phyloP scores from a whole-genome alignment of 1,140 invertebrate species.

The Cylas formicarius region DNA sequence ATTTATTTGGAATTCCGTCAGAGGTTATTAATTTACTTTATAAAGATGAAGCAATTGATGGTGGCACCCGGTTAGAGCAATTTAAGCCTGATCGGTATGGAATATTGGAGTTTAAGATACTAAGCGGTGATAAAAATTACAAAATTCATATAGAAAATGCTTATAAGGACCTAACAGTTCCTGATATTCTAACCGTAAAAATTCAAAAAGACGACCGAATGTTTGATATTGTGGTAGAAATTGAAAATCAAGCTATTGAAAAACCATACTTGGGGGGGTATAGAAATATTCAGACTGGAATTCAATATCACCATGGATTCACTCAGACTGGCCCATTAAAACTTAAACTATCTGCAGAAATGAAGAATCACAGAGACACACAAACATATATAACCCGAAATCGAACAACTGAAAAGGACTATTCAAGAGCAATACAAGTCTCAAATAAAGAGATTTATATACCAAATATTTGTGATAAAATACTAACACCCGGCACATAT shows the following conservation, averaged over 20 bases:
- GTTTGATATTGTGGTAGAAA: conserved; percentile 51
- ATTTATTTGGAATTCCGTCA: conserved; percentile 9
- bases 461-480: conserved; percentile 49
- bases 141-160: conserved; percentile 29
- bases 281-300: conserved; percentile 48
- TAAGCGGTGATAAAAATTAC: conserved; percentile 23
- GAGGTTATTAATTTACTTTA: conserved; percentile 13
- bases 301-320: conserved; percentile 55
- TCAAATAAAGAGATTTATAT: conserved; percentile 48
- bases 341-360: conserved; percentile 44
- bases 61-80: conserved; percentile 12
- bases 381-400: conserved; percentile 50
- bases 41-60: conserved; percentile 11
- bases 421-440: conserved; percentile 49
- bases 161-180: conserved; percentile 35
- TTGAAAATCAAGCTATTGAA: conserved; percentile 48
- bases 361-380: conserved; percentile 48
- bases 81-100: conserved; percentile 25
- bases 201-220: conserved; percentile 42
- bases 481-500: conserved; percentile 48
- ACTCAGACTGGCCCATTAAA: conserved; percentile 55
- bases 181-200: conserved; percentile 49
- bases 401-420: conserved; percentile 43
- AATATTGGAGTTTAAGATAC: conserved; percentile 30
- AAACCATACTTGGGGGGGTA: conserved; percentile 59